A percentile compares a stretch with the other conserved stretches of the same genome.
These are phyloP conservation scores for Eleutherodactylus coqui DNA, from an alignment of 2,797 vertebrate species.

Conservation along the genomic window DNA sequence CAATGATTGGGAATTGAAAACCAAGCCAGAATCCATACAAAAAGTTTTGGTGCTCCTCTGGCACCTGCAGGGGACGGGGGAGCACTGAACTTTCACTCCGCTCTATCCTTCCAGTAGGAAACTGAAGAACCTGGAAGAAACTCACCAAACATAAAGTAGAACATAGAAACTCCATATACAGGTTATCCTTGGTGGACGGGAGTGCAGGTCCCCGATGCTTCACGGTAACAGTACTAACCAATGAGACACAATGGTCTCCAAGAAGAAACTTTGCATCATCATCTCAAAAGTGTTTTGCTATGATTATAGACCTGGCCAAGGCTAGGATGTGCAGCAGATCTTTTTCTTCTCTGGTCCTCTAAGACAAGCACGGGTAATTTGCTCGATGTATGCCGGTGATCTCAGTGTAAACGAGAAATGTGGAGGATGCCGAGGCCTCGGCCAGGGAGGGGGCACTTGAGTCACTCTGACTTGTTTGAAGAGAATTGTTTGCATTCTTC, in stretches of 20 bases:
- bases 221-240: not conserved
- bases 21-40: too few species aligned
- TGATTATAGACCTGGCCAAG: not conserved
- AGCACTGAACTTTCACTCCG: too few species aligned
- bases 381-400: not conserved
- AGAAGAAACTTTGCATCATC: not conserved
- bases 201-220: too few species aligned
- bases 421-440: not conserved
- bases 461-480: conserved; percentile 23
- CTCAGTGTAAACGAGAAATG: not conserved
- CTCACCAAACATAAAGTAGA: not conserved
- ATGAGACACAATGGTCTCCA: not conserved
- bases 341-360: not conserved
- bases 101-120: too few species aligned
- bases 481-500: conserved; percentile 57
- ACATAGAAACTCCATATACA: not conserved
- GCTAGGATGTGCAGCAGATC: not conserved
- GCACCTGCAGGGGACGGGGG: too few species aligned
- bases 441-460: not conserved
- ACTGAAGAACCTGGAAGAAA: not conserved
- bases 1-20: too few species aligned
- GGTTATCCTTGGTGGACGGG: too few species aligned
- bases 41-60: too few species aligned
- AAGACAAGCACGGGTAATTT: not conserved
- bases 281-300: not conserved